Evolutionary conservation across 2,113 vertebrate genomes (phyloP), one percentile per base, ranked within the genome.

Genomic region (Panthera uncia): DNA sequence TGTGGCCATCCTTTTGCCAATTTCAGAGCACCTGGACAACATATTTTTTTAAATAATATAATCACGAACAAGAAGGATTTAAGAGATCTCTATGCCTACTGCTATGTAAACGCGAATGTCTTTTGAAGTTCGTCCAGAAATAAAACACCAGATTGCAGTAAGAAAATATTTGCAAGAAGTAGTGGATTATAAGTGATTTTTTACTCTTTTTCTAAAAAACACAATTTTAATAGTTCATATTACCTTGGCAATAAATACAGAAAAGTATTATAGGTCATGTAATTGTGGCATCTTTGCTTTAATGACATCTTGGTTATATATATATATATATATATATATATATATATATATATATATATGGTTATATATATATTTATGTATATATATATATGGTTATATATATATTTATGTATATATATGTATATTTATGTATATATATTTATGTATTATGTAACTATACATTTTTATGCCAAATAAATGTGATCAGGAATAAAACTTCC

Each of bases 401-500:
- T 38, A 38, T 38, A 38, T 38, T 38, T 38, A 38, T 38, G 38
- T 38, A 38, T 38, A 38, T 4, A 38, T 38, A 38, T 38, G 38
- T 38, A 38, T 38, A 38, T 38, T 38, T 38, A 38, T 38, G 38
- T 25, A 57, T 61, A 57, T 11, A 48, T 3, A 63, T 21, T 19
- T 66, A 2, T 33, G 1, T 52, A 33, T 9, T 27, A 33, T 33
- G 3, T 68, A 33, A 61, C 21, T 41, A 10, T 31, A 78, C 10
- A 33, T 79, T 50, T 79, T 79, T 18, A 27, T 79, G 76, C 66
- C 33, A 74, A 94, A 92, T 63, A 55, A 68, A 82, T 82, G 19
- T 48, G 66, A 91, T 91, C 74, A 92, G 94, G 36, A 92, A 66
- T 82, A 89, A n/a, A 96, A 61, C 6, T 96, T 89, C 36, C 71